Evolutionary conservation across 2,888 invertebrate genomes (phyloP), one percentile per base, ranked within the genome.

Genomic region (Megaustenia siamemsis): DNA sequence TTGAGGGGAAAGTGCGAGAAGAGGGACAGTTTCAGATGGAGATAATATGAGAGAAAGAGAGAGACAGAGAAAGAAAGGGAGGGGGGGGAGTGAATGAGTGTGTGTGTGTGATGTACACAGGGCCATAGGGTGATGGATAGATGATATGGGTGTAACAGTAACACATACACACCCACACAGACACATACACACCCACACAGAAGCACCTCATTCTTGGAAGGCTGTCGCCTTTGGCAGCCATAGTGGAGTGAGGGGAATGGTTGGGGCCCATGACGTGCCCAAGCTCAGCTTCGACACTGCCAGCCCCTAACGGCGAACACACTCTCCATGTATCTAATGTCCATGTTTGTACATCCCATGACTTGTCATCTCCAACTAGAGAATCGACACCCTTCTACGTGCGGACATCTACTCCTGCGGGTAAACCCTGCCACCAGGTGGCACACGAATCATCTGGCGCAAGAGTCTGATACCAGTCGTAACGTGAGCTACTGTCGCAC

Each of bases 251-350:
- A 56, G 81, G 35, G 28, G 76, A 45, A 35, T 83, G 82, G 21
- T 66, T 83, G 53, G 82, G 82, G 28, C 82, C 82, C 82, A 83
- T 83, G 35, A 3, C 66, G n/a, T n/a, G n/a, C n/a, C n/a, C n/a
- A n/a, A n/a, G n/a, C n/a, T n/a, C n/a, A n/a, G 4, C 4, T 21
- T 10, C 6, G 24, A 71, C 40, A 18, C 10, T n/a, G 10, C 66
- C 15, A 38, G 21, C 53, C 15, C 1, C 38, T 68, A 38, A 15
- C 15, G 15, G 1, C 18, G 38, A 68, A 32, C 38, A 35, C 38
- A 38, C 18, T 60, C 60, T n/a, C n/a, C 60, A 24, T 24, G 1
- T 60, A 60, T 60, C n/a, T 6, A 49, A 49, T 10, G 49, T 49
- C 49, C n/a, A 56, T 38, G 35, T 18, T 10, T n/a, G 24, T 63